A percentile compares a stretch with the other conserved stretches of the same genome.
phyloP scores from a whole-genome alignment of 1,140 invertebrate species.

The Drosophila kohkoa region DNA sequence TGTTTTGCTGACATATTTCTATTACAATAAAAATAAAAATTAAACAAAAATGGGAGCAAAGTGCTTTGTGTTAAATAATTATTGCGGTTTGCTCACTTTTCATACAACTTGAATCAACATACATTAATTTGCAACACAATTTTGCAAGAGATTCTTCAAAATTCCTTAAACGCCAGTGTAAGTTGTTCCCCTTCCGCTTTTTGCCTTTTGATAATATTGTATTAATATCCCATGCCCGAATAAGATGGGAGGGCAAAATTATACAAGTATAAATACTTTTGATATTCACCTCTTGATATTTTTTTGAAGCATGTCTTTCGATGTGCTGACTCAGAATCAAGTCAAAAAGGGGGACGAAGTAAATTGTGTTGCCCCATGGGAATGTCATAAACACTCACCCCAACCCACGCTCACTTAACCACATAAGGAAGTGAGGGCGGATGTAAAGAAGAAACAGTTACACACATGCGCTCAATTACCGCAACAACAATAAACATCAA shows the following conservation, averaged over 20 bases:
- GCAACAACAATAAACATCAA: slow-evolving; percentile 64
- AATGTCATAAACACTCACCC: slow-evolving; percentile 33
- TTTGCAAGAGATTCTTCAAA: too few species aligned
- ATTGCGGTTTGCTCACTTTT: too few species aligned
- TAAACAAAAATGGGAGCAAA: too few species aligned
- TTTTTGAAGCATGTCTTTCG: slow-evolving; percentile 33
- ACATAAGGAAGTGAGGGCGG: neutral
- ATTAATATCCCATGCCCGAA: slow-evolving; percentile 54
- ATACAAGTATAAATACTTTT: slow-evolving; percentile 64
- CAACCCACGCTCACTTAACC: slow-evolving; percentile 17
- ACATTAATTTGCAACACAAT: too few species aligned
- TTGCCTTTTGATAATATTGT: slow-evolving; percentile 16
- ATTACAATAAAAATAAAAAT: neutral
- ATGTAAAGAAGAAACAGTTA: slow-evolving; percentile 10
- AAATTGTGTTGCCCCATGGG: slow-evolving; percentile 67
- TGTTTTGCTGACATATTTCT: slow-evolving; percentile 52
- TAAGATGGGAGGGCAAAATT: neutral
- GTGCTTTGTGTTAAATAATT: too few species aligned
- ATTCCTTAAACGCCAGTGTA: too few species aligned
- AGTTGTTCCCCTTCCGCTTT: too few species aligned
- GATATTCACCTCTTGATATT: slow-evolving; percentile 75
- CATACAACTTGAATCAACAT: too few species aligned
- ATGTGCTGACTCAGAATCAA: slow-evolving; percentile 9
- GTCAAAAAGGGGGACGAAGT: slow-evolving; percentile 34
- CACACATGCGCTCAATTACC: slow-evolving; percentile 60